Conservation (phyloP, 2,113 vertebrate species). For the Lichenostomus cassidix region DNA sequence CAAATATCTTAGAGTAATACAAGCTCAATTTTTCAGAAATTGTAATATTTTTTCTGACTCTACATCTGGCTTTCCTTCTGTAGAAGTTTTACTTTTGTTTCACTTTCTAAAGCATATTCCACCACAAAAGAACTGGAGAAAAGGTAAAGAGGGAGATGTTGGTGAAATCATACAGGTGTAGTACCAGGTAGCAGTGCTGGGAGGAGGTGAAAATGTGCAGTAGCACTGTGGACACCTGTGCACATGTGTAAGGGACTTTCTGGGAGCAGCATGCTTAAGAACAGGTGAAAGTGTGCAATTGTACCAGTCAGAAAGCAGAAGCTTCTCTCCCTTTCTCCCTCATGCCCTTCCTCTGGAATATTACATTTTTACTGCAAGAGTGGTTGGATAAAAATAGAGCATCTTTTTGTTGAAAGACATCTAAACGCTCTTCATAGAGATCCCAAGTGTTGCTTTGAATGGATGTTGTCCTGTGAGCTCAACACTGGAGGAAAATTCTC, state of each 20-base stretch:
- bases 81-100: neutral
- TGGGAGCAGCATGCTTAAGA: neutral
- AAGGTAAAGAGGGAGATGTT: neutral
- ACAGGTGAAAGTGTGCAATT: neutral
- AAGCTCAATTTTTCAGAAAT: neutral
- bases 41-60: neutral
- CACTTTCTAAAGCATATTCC: neutral
- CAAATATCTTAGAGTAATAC: neutral
- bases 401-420: too few relatives aligned
- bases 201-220: neutral
- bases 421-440: neutral
- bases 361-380: neutral
- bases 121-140: neutral
- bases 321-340: neutral
- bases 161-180: neutral
- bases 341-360: neutral
- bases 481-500: neutral
- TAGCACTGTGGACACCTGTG: neutral
- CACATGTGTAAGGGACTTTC: neutral
- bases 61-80: neutral
- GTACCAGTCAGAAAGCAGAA: neutral
- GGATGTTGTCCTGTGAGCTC: neutral
- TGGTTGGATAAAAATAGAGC: neutral
- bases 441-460: conserved; percentile 5
- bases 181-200: neutral